Evolutionary conservation across 1,140 invertebrate genomes (phyloP).

Genomic region (Daktulosphaira vitifoliae): DNA sequence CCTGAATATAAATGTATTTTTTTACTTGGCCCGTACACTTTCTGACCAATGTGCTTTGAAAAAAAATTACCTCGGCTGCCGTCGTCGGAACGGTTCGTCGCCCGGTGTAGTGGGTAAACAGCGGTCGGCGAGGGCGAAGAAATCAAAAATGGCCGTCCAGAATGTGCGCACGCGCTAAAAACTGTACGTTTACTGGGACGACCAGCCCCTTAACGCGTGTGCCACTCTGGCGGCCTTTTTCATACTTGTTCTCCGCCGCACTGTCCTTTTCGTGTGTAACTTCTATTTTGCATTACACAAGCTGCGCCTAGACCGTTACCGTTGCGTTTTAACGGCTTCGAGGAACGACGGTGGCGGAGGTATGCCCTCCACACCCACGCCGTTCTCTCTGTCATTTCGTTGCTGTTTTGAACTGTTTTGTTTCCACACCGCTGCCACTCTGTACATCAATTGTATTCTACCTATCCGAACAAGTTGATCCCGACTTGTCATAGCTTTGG

Average conservation of each 20-base stretch:
- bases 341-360: background rate
- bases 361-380: background rate
- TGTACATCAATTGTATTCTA: no score
- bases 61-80: background rate
- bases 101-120: background rate
- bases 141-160: constrained; percentile 24
- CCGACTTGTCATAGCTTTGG: no score
- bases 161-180: background rate
- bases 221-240: constrained; percentile 15
- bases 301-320: no score
- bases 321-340: constrained; percentile 17
- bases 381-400: no score
- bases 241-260: background rate
- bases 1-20: background rate
- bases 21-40: background rate
- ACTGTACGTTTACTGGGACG: background rate
- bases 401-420: no score
- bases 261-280: background rate
- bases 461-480: no score
- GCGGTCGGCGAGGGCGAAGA: background rate
- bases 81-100: background rate
- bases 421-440: no score
- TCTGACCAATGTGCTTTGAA: background rate
- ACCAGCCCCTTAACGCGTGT: no score
- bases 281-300: no score